Evolutionary conservation across 2,113 vertebrate genomes (phyloP).

Genomic region (Myrmophylax atrothorax): DNA sequence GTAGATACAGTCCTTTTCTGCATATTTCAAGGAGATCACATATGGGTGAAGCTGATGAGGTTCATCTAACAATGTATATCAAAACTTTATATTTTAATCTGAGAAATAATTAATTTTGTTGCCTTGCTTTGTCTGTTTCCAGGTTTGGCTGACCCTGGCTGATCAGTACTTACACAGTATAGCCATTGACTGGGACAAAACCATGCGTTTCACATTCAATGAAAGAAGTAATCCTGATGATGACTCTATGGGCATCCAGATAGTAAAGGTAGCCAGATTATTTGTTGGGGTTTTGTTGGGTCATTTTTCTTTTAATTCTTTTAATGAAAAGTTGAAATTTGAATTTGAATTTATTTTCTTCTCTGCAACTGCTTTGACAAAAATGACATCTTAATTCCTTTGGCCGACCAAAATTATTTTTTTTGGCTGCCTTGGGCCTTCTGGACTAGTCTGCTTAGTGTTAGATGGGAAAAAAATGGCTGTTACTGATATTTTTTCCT

Average conservation of each 20-base stretch:
- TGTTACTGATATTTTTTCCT: neutral
- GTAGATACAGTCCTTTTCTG: neutral
- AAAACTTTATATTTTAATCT: neutral
- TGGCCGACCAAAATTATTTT: neutral
- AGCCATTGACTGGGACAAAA: constrained; percentile 99
- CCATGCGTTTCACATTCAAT: constrained; percentile 96
- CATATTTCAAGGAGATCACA: neutral
- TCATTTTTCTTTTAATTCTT: neutral
- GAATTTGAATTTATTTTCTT: neutral
- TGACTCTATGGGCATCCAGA: constrained; percentile 97
- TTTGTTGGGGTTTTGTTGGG: neutral
- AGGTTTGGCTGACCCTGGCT: constrained; percentile 97
- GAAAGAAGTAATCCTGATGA: constrained; percentile 98
- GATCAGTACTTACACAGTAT: constrained; percentile 96
- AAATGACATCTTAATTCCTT: neutral
- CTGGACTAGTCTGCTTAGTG: neutral
- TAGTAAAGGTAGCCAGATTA: constrained; percentile 88
- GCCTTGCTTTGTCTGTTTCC: neutral
- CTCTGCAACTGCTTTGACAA: neutral
- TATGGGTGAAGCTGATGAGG: neutral
- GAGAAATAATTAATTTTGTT: neutral
- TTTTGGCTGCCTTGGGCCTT: neutral
- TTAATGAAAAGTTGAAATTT: neutral
- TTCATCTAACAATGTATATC: neutral
- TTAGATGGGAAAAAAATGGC: neutral